A percentile compares a stretch with the other conserved stretches of the same genome.
phyloP scores from a whole-genome alignment of 1,140 invertebrate species.

The Dreissena polymorpha region DNA sequence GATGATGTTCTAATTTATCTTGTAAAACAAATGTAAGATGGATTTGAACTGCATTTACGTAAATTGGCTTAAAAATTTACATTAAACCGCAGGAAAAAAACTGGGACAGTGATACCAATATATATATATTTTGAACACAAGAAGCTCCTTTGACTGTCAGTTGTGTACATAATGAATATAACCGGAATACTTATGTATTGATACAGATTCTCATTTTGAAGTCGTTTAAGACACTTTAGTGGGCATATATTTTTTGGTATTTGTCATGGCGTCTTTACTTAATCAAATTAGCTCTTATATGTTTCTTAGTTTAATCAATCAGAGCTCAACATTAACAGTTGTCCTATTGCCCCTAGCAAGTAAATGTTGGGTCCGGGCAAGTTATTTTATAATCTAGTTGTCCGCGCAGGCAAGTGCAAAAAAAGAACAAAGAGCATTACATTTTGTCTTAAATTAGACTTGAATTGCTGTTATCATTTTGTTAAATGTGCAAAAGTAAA shows the following conservation, averaged over 20 bases:
- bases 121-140: not conserved
- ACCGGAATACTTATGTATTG: constrained; percentile 1
- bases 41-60: no score
- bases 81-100: not conserved
- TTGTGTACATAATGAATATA: constrained; percentile 2
- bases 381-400: no score
- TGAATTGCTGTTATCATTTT: no score
- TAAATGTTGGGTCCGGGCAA: no score
- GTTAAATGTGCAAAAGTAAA: no score
- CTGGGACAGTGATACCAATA: no score
- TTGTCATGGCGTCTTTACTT: not conserved
- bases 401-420: no score
- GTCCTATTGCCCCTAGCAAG: constrained; percentile 20
- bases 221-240: constrained; percentile 9
- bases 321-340: no score
- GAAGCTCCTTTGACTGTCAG: not conserved
- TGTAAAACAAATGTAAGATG: not conserved
- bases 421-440: no score
- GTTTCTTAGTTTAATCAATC: constrained; percentile 20
- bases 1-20: no score
- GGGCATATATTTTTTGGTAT: constrained; percentile 13
- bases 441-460: no score
- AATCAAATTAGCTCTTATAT: not conserved
- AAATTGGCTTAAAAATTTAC: no score
- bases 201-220: not conserved